Percentiles rank a stretch among this genome's conserved stretches.
phyloP scores from a whole-genome alignment of 2,888 invertebrate genomes.

The Platerodrilus igneus region DNA sequence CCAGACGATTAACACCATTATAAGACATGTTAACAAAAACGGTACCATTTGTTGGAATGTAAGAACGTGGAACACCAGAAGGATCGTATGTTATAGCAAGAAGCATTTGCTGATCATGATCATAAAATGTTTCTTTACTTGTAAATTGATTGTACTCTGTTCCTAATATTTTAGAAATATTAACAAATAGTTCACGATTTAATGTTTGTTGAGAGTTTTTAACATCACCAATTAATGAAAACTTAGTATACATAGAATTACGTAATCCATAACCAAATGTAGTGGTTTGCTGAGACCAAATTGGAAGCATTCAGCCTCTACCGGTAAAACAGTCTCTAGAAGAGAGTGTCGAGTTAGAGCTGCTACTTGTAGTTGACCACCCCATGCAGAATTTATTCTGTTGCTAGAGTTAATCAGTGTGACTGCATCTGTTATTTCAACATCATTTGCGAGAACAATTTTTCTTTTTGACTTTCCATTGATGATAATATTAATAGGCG shows the following conservation, averaged over 20 bases:
- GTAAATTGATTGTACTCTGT: constrained; percentile 91
- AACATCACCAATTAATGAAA: constrained; percentile 79
- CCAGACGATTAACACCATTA: constrained; percentile 82
- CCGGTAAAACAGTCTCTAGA: constrained; percentile 76
- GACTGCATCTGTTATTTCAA: constrained; percentile 68
- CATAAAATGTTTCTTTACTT: constrained; percentile 85
- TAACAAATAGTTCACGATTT: constrained; percentile 76
- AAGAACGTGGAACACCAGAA: constrained; percentile 82
- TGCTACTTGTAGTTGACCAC: constrained; percentile 68
- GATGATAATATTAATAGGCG: constrained; percentile 41
- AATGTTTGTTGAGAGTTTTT: constrained; percentile 80
- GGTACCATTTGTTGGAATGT: constrained; percentile 74
- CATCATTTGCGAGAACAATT: constrained; percentile 54
- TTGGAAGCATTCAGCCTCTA: constrained; percentile 87
- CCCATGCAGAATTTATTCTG: constrained; percentile 69
- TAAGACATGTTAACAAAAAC: constrained; percentile 84
- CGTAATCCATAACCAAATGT: constrained; percentile 70
- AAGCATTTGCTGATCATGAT: constrained; percentile 75
- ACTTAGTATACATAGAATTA: constrained; percentile 76
- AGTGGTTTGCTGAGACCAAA: constrained; percentile 81
- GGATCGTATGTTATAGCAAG: constrained; percentile 85
- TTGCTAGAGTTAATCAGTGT: constrained; percentile 76
- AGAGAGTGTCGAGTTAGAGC: constrained; percentile 78
- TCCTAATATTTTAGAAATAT: constrained; percentile 81
- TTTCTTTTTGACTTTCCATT: constrained; percentile 50